Base-by-base conservation (phyloP, 2,888 invertebrate genomes). In the Zaprionus lineosus region DNA sequence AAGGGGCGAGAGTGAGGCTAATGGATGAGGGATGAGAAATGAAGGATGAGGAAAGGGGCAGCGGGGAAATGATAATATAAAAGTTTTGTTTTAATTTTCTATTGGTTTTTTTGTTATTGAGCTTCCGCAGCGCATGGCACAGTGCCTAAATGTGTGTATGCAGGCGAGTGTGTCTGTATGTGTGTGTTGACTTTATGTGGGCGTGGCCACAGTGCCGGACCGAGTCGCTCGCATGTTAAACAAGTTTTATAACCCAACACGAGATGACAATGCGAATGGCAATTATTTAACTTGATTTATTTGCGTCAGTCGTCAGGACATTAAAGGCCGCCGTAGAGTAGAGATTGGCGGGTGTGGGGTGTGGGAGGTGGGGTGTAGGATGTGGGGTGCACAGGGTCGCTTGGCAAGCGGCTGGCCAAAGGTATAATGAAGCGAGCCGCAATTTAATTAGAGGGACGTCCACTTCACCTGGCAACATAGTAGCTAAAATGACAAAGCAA, bases 281-380 rank as follows among this genome's bases (percentile, higher is more conserved):
- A 82, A 84, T 84, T 84, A 84, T 78, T 84, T 78, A 78, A 78
- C 68, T 84, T 78, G 79, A 82, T 78, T 84, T 82, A 78, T 78
- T 84, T 71, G 72, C 62, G 60, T 63, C 71, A 70, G 75, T 67
- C 78, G 74, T 74, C 79, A 73, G 28, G 28, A 24, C 15, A 50
- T 18, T 2, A 11, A 12, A n/a, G n/a, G n/a, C n/a, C n/a, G n/a
- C n/a, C n/a, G n/a, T n/a, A n/a, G n/a, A n/a, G n/a, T n/a, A n/a
- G n/a, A n/a, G n/a, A n/a, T n/a, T n/a, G 24, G 9, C 9, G 3
- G 0, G 36, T 1, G n/a, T 15, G 12, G 3, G 19, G 1, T 6
- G 36, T 19, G 4, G 21, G 14, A 18, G 50, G 26, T 3, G 18
- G 19, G n/a, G 6, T 6, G n/a, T 8, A 15, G 21, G 51, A 31